Percentiles rank a stretch among this genome's conserved stretches.
Evolutionary conservation across 2,113 vertebrate species (phyloP).

Genomic region (Pipa parva): DNA sequence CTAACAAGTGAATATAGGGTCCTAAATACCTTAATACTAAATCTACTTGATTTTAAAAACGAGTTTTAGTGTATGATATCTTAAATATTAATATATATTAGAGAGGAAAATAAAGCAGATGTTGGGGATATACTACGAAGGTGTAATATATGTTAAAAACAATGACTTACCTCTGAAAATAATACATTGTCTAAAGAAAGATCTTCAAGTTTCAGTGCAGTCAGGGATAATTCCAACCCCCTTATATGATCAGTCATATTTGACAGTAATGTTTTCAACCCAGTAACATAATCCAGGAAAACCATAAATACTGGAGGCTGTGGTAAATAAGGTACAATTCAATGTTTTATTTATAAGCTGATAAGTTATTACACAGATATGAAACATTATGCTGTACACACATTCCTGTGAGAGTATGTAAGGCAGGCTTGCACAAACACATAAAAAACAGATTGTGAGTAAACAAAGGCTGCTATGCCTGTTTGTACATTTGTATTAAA

Average conservation of each 20-base stretch:
- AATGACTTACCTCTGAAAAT: conserved; percentile 66
- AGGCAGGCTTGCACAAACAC: neutral
- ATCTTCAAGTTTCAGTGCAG: conserved; percentile 82
- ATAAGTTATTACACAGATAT: no score
- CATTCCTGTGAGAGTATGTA: no score
- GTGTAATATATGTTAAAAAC: neutral
- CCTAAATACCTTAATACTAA: no score
- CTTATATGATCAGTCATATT: conserved; percentile 81
- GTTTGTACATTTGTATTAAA: no score
- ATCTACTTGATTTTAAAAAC: no score
- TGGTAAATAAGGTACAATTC: conserved; percentile 21
- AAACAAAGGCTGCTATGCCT: neutral
- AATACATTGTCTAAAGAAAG: conserved; percentile 76
- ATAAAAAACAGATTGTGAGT: neutral
- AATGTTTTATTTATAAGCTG: no score
- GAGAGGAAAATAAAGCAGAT: no score
- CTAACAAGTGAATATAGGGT: no score
- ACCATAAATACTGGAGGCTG: conserved; percentile 83
- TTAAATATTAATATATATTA: no score
- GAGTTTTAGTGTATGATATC: no score
- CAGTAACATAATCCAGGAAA: conserved; percentile 80
- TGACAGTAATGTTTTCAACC: conserved; percentile 79
- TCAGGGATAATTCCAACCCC: conserved; percentile 77
- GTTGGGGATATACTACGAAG: no score
- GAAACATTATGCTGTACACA: no score